Base-by-base conservation (phyloP, 2,888 invertebrate species). In the Cantharis nigra region DNA sequence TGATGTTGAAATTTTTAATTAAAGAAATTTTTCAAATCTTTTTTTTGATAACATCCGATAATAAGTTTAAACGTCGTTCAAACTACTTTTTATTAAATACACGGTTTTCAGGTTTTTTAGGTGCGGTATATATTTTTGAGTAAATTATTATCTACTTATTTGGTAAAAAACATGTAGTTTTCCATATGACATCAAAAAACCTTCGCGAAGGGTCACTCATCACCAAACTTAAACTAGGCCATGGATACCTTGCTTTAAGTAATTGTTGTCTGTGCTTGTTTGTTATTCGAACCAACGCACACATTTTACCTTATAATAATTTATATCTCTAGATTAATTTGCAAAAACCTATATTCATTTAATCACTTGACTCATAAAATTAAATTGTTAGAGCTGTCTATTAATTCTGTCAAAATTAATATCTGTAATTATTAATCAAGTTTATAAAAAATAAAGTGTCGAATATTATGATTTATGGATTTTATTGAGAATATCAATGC, bases 221-320 rank as follows among this genome's bases (percentile, higher is more conserved):
- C 78, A 76, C 78, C 76, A 76, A 78, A 78, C 76, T 76, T 71
- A 78, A 78, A 70, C 71, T 78, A 78, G 78, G 78, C 76, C 78
- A 78, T 71, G 78, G 78, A 78, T 64, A 78, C 76, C 78, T 76
- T 72, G 76, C 72, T 63, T 64, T 20, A 62, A 72, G 78, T 72
- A 76, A 78, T 78, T 76, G 78, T 77, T 72, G 76, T 76, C 70
- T 78, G 78, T 69, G 65, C 78, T 74, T 69, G 63, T 76, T 76
- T 69, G 70, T 63, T 73, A 70, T 67, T 71, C 67, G 63, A 74
- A 71, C 70, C 30, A 30, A 71, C 71, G 65, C 71, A 62, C 67
- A 70, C 63, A 71, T 23, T 67, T 67, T 67, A 67, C 23, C 20
- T 67, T 67, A 23, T 23, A 20, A 49, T 49, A n/a, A 49, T 49